These are phyloP conservation scores for Apostichopus parvimensis DNA, from an alignment of 35 echinoderm and acorn worm genomes.

Conservation along the genomic window DNA sequence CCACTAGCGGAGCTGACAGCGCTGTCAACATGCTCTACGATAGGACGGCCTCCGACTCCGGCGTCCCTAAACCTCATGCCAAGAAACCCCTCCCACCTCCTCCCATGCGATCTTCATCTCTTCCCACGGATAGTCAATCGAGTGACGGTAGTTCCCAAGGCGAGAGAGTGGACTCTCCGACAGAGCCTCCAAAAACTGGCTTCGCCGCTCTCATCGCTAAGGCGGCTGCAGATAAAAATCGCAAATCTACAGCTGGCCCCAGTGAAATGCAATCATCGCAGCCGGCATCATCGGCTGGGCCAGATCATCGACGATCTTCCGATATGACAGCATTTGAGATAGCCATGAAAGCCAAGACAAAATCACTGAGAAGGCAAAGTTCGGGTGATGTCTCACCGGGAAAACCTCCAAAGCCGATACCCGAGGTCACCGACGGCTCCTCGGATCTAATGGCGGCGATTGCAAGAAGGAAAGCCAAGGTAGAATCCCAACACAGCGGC, in stretches of 20 bases:
- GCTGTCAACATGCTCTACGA: slow-evolving; percentile 64
- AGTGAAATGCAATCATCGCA: neutral
- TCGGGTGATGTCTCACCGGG: neutral
- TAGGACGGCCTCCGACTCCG: slow-evolving; percentile 55
- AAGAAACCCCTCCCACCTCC: slow-evolving; percentile 42
- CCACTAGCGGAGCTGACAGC: slow-evolving; percentile 72
- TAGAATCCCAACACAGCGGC: slow-evolving; percentile 27
- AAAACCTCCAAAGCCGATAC: neutral
- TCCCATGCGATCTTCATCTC: slow-evolving; percentile 33
- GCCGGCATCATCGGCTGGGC: neutral
- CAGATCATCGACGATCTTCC: neutral
- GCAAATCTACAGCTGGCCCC: neutral
- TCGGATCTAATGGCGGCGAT: slow-evolving; percentile 71
- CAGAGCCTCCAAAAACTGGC: slow-evolving; percentile 13
- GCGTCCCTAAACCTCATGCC: neutral
- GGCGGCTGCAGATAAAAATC: slow-evolving; percentile 57
- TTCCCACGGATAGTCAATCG: neutral
- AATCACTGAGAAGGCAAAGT: slow-evolving; percentile 7
- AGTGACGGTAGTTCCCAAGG: neutral
- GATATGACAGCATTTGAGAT: slow-evolving; percentile 66
- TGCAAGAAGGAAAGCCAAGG: slow-evolving; percentile 68
- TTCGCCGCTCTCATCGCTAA: slow-evolving; percentile 62
- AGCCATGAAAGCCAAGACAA: slow-evolving; percentile 71
- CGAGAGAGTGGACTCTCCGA: slow-evolving; percentile 25
- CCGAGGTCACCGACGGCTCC: slow-evolving; percentile 12